Evolutionary conservation across 2,888 invertebrate species (phyloP).

Genomic region (Alsophila aescularia): DNA sequence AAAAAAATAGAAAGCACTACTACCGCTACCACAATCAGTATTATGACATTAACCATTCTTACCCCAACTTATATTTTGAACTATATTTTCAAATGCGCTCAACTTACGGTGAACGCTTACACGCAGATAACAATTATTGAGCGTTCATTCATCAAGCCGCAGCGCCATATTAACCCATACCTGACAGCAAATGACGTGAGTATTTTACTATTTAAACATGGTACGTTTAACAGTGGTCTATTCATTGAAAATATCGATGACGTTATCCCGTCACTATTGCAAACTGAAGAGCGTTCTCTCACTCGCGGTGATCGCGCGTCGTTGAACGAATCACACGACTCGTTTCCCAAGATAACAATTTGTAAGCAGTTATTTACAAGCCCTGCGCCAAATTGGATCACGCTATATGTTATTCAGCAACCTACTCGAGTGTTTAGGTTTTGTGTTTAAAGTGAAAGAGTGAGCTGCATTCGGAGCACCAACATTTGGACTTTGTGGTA

Average conservation of each 20-base stretch:
- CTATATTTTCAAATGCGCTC: too few species aligned
- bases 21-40: too few species aligned
- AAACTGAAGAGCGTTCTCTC: constrained; percentile 74
- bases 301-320: constrained; percentile 72
- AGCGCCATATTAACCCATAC: too few species aligned
- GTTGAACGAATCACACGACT: constrained; percentile 82
- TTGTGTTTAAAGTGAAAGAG: constrained; percentile 10
- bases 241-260: constrained; percentile 21
- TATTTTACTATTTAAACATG: too few species aligned
- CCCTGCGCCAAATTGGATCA: constrained; percentile 74
- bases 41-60: too few species aligned
- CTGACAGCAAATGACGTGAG: too few species aligned
- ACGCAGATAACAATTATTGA: too few species aligned
- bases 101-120: too few species aligned
- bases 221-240: too few species aligned
- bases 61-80: too few species aligned
- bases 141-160: too few species aligned
- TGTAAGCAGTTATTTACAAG: constrained; percentile 80
- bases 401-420: constrained; percentile 30
- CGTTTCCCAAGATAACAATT: constrained; percentile 85
- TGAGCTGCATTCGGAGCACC: neutral
- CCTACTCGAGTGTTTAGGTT: constrained; percentile 34
- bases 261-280: constrained; percentile 57
- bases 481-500: neutral
- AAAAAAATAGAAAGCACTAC: too few species aligned